These are phyloP conservation scores for Anneissia japonica DNA, from an alignment of 35 echinoderm and acorn worm genomes.

Conservation along the genomic window DNA sequence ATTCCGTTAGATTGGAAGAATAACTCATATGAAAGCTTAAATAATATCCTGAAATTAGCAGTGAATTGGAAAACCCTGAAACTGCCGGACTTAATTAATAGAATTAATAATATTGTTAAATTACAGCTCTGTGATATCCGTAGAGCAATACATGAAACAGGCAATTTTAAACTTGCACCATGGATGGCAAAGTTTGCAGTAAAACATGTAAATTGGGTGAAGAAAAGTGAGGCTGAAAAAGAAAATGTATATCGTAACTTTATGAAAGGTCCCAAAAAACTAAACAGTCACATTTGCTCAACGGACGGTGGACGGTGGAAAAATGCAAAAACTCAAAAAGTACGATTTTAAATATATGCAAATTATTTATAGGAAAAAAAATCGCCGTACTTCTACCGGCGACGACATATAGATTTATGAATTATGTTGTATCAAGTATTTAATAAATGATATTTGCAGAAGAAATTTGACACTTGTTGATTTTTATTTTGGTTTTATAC, in stretches of 20 bases:
- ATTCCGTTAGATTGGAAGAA: conserved; percentile 1
- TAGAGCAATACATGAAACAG: not conserved
- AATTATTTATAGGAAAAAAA: too few species aligned
- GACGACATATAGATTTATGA: too few species aligned
- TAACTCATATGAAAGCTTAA: conserved; percentile 14
- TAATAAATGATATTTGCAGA: too few species aligned
- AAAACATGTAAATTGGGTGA: not conserved
- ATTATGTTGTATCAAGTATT: too few species aligned
- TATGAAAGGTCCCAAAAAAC: not conserved
- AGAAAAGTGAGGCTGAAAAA: not conserved
- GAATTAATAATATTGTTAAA: not conserved
- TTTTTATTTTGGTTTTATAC: too few species aligned
- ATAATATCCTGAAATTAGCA: conserved; percentile 3
- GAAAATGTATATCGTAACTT: not conserved
- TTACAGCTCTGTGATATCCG: not conserved
- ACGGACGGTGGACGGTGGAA: too few species aligned
- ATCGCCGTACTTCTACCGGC: too few species aligned
- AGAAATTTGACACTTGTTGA: too few species aligned
- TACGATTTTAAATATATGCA: too few species aligned
- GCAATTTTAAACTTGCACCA: not conserved
- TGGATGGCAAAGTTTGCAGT: not conserved
- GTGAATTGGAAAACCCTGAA: not conserved
- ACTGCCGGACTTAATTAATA: not conserved
- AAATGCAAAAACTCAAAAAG: too few species aligned
- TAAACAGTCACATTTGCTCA: too few species aligned